Evolutionary conservation across 2,113 vertebrate species (phyloP).

Genomic region (Malurus alboscapulatus): DNA sequence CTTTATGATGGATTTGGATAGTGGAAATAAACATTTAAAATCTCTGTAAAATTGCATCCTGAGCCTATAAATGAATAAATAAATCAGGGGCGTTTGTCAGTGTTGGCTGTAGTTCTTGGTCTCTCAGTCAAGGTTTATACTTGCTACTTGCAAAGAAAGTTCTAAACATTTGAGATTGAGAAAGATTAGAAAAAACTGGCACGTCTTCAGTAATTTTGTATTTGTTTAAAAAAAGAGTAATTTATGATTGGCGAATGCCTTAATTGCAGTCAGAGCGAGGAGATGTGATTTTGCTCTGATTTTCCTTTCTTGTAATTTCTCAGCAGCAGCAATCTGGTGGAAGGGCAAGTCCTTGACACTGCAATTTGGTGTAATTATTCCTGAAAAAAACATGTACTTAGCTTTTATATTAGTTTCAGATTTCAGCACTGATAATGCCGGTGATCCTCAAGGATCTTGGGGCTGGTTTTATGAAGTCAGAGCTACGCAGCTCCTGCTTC

Average conservation of each 20-base stretch:
- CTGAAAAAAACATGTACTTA: slow-evolving; percentile 26
- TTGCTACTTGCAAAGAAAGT: not conserved
- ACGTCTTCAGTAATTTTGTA: not conserved
- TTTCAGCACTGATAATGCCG: not conserved
- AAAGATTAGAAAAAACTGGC: not conserved
- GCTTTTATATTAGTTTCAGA: slow-evolving; percentile 29
- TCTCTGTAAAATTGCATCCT: not conserved
- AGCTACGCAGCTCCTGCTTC: not conserved
- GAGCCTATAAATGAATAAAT: not conserved
- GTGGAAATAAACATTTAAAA: not conserved
- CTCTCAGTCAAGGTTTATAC: not conserved
- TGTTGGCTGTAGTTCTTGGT: not conserved
- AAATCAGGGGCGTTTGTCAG: not conserved
- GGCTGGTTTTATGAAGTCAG: not conserved
- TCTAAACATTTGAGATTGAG: not conserved
- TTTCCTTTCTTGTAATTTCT: not conserved
- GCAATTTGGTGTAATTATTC: slow-evolving; percentile 7
- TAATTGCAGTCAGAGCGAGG: not conserved
- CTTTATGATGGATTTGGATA: not conserved
- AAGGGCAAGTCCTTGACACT: slow-evolving; percentile 32
- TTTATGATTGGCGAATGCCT: not conserved
- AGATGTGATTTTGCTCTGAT: not conserved
- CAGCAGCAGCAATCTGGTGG: not conserved
- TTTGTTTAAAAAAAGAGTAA: not conserved
- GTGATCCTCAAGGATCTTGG: not conserved